Percentiles rank a stretch among this genome's conserved stretches.
These are phyloP conservation scores for Heptranchias perlo DNA, from an alignment of 2,113 vertebrate genomes.

Conservation along the genomic window DNA sequence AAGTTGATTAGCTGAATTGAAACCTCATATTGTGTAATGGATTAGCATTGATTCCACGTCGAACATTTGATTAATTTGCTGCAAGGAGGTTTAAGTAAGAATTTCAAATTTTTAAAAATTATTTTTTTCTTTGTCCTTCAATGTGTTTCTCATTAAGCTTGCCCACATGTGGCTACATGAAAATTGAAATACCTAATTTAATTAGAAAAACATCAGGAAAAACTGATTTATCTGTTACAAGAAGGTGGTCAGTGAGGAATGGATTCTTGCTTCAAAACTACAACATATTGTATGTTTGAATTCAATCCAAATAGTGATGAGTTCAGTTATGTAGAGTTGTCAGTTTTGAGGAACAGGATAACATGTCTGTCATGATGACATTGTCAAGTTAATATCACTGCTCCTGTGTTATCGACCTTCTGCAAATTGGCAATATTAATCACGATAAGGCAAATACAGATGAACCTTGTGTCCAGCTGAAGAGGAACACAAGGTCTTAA, in stretches of 20 bases:
- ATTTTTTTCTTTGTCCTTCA: not conserved
- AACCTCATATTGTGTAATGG: not conserved
- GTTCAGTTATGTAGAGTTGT: not conserved
- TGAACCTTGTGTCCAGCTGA: not conserved
- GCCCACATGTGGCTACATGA: not conserved
- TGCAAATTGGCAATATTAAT: not conserved
- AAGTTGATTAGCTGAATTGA: conserved; percentile 3
- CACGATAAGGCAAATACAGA: not conserved
- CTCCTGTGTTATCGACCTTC: not conserved
- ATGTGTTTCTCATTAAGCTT: conserved; percentile 13
- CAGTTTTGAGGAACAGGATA: not conserved
- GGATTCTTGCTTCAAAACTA: not conserved
- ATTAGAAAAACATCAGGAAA: not conserved
- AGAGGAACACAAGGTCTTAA: not conserved
- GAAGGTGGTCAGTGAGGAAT: not conserved
- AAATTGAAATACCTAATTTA: not conserved
- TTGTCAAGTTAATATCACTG: not conserved
- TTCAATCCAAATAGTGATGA: not conserved
- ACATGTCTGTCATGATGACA: not conserved
- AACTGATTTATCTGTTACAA: not conserved
- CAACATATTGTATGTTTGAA: not conserved
- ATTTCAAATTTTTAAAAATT: not conserved
- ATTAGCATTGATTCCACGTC: not conserved
- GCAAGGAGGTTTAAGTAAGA: not conserved
- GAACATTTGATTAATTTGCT: conserved; percentile 6